These are phyloP conservation scores for Himalopsyche phryganea DNA, from an alignment of 1,140 invertebrate genomes.

Conservation along the genomic window DNA sequence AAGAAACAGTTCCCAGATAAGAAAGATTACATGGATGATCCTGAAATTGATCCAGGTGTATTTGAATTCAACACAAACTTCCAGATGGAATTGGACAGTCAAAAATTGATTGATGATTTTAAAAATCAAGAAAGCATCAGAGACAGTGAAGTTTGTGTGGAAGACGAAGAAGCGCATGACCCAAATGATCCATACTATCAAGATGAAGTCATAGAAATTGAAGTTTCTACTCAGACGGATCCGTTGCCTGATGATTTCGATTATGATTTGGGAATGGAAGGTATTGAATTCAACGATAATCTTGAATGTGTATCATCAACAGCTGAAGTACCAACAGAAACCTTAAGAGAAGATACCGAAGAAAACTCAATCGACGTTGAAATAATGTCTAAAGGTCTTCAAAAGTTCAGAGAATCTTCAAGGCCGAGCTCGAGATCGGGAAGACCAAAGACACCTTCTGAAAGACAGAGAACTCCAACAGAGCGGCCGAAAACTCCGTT, in stretches of 20 bases:
- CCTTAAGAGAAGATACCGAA: conserved; percentile 18
- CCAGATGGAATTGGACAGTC: conserved; percentile 3
- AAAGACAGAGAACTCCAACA: conserved; percentile 51
- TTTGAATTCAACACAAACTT: neutral
- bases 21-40: conserved; percentile 37
- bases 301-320: conserved; percentile 10
- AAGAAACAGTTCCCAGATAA: conserved; percentile 42
- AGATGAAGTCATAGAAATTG: conserved; percentile 57
- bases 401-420: conserved; percentile 47
- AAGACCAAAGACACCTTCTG: conserved; percentile 54
- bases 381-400: conserved; percentile 41
- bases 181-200: conserved; percentile 18
- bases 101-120: neutral
- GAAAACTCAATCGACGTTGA: conserved; percentile 40
- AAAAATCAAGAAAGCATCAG: neutral
- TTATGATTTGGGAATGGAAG: conserved; percentile 60
- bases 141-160: neutral
- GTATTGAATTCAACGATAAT: conserved; percentile 40
- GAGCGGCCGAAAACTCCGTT: conserved; percentile 52
- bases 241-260: conserved; percentile 73
- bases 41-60: neutral
- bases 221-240: conserved; percentile 77
- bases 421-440: conserved; percentile 45
- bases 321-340: neutral
- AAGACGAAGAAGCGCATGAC: neutral